These are phyloP conservation scores for Pontoporia blainvillei DNA, from an alignment of 2,113 vertebrate species.

Conservation along the genomic window DNA sequence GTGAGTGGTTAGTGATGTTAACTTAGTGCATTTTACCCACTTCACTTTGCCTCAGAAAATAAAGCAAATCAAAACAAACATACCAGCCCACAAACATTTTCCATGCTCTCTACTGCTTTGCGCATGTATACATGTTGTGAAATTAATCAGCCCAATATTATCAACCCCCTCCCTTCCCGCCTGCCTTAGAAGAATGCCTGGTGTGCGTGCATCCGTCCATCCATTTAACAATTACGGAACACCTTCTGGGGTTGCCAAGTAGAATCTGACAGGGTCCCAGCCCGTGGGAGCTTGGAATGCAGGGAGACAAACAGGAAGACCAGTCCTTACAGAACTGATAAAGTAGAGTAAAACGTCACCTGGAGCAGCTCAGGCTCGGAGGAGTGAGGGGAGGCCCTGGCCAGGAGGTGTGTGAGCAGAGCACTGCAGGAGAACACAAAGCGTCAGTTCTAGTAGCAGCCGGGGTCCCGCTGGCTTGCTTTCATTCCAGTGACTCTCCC, in stretches of 20 bases:
- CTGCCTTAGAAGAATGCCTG: neutral
- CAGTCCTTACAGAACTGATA: neutral
- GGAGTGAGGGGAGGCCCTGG: neutral
- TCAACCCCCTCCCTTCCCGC: neutral
- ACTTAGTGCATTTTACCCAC: neutral
- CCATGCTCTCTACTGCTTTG: neutral
- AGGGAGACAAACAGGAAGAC: neutral
- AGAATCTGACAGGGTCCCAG: neutral
- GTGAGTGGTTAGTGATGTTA: neutral
- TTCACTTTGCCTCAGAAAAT: constrained; percentile 1
- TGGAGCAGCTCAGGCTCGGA: neutral
- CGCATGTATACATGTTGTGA: neutral
- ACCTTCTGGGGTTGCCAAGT: neutral
- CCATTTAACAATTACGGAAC: neutral
- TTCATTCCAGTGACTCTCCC: neutral
- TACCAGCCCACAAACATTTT: neutral
- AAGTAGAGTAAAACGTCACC: neutral
- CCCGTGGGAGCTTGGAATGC: neutral
- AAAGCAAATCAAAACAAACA: constrained; percentile 29
- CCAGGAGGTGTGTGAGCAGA: neutral
- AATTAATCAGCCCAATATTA: neutral
- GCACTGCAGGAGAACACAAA: too few species aligned
- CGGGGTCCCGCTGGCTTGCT: neutral
- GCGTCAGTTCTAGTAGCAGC: neutral
- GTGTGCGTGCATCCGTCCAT: neutral